Base-by-base conservation (phyloP, 2,797 vertebrate species). In the Thaleichthys pacificus region DNA sequence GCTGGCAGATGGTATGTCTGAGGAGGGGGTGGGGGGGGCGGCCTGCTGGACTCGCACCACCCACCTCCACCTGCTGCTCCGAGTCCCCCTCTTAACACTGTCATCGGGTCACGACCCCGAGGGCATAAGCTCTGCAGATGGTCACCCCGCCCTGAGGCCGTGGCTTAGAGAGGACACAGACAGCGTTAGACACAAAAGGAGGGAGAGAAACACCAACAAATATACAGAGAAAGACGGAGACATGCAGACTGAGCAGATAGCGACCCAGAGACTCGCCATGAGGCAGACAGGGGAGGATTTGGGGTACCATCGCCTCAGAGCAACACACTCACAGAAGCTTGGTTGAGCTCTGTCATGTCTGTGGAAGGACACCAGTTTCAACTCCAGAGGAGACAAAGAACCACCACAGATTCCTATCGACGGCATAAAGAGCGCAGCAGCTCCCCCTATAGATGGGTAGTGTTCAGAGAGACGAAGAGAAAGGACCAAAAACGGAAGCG, bases 1-100 rank as follows among this genome's bases (percentile, higher is more conserved):
- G 79, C 82, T 85, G 88, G 89, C 94, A 96, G 94, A 95, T 96
- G 95, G 94, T 83, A 66, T 75, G 73, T 86, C 86, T 71, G 63
- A 75, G 74, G 83, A 73, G 75, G 83, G 82, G 88, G 79, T 75
- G 78, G 73, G 74, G 85, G 85, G 72, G 89, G 88, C 76, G 86
- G 61, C 84, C 77, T 77, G 49, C 87, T 88, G 81, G 86, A 87
- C 88, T 56, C 51, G 76, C 73, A 83, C 85, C 88, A 88, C 85
- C 87, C 89, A 89, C 60, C 69, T 91, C 85, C 92, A 94, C 93
- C 93, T 93, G 90, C 88, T 89, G 69, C 67, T 64, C 72, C 70
- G 24, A 66, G 60, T 64, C 42, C 67, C 24, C 38, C 15, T 0
- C 47, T 70, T 74, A n/a, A 56, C 3, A 7, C 80, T 72, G 84